phyloP scores from a whole-genome alignment of 2,888 invertebrate genomes.

The Hypercompe scribonia region DNA sequence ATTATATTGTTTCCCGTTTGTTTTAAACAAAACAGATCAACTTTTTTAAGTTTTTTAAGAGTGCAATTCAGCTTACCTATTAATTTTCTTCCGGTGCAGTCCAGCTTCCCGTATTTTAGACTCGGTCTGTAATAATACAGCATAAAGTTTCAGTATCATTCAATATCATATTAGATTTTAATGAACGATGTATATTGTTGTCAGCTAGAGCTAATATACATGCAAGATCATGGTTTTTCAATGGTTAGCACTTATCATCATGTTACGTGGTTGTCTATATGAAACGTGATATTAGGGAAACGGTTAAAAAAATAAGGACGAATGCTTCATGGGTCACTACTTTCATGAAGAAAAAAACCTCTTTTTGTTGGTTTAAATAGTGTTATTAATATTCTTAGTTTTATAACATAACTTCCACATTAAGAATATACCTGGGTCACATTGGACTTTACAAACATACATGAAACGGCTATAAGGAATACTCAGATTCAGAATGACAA shows the following conservation, averaged over 20 bases:
- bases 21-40: too few species aligned
- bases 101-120: background rate
- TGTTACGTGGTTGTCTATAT: constrained; percentile 24
- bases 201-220: constrained; percentile 87
- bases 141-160: background rate
- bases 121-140: constrained; percentile 15
- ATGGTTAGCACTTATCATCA: constrained; percentile 85
- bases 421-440: too few species aligned
- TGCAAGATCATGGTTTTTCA: constrained; percentile 82
- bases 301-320: background rate
- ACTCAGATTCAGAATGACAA: too few species aligned
- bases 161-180: background rate
- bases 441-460: too few species aligned
- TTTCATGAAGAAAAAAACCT: too few species aligned
- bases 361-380: too few species aligned
- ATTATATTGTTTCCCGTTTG: too few species aligned
- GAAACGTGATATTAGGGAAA: background rate
- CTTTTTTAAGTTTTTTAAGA: too few species aligned
- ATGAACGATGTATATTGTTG: background rate
- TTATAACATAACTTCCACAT: too few species aligned
- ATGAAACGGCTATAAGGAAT: too few species aligned
- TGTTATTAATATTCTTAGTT: too few species aligned
- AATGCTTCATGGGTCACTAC: too few species aligned
- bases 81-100: background rate
- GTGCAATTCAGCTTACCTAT: constrained; percentile 8